Evolutionary conservation across 92 coral and sea anemone genomes (phyloP), one percentile per base, ranked within the genome.

Genomic region (Anthopleura xanthogrammica): DNA sequence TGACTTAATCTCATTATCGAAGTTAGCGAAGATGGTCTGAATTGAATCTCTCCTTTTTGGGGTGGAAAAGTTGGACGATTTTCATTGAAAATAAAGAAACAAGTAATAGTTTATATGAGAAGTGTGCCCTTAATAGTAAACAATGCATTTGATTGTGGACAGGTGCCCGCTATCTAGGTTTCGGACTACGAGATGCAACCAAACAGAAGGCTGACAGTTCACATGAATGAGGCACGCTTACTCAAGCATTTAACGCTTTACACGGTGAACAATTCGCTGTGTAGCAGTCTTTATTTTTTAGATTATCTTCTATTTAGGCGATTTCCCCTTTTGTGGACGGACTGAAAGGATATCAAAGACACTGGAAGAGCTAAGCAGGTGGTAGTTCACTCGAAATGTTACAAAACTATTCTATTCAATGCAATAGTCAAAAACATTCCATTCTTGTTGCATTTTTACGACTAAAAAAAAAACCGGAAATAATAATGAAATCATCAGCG

Each of bases 301-400:
- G 83, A 80, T 80, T 80, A 80, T 60, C 76, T 36, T 52, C 77
- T 57, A 16, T 80, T 66, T 64, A 68, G 24, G 76, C 70, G 83
- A 62, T 80, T 80, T 80, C 29, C 36, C 16, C 70, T 65, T 80
- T 72, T 80, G 72, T 79, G 52, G 39, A 39, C 22, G 60, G 60
- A 16, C 19, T 80, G 58, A 80, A 80, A 80, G 62, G 60, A 41
- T 23, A 66, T 80, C 52, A 52, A 5, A 66, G 66, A 66, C 54
- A 48, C 43, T 62, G 66, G 41, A 41, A 66, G 41, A n/a, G 52
- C 36, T 36, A 20, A 41, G 73, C 83, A 80, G 83, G 83, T 80
- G 83, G 76, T 65, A 29, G 57, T 17, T 80, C 76, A 41, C 83
- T 80, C 76, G 76, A 80, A 80, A 80, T 79, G 83, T 79, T 58